These are phyloP conservation scores for Ophion slaviceki DNA, from an alignment of 2,888 invertebrate genomes.

Conservation along the genomic window DNA sequence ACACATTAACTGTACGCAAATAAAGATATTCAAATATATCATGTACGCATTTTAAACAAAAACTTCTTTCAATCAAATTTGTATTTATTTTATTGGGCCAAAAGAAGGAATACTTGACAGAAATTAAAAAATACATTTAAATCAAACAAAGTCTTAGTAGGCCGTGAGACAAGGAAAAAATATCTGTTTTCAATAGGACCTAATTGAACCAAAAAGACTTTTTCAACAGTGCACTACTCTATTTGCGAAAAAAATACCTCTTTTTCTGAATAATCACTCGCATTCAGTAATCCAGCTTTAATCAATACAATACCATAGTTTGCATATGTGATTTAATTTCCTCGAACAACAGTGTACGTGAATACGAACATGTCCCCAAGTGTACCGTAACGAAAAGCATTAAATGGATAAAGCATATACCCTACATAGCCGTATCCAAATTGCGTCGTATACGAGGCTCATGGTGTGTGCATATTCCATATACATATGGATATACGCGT, in stretches of 20 bases:
- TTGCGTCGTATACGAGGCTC: constrained; percentile 20
- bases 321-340: not conserved
- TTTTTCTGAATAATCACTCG: not conserved
- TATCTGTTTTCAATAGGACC: not conserved
- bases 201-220: not conserved
- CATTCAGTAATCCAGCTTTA: not conserved
- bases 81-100: too few relatives aligned
- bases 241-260: not conserved
- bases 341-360: constrained; percentile 11
- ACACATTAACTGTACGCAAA: too few relatives aligned
- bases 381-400: constrained; percentile 37
- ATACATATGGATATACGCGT: constrained; percentile 37
- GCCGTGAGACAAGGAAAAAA: not conserved
- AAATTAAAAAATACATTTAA: too few relatives aligned
- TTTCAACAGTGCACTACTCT: not conserved
- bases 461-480: constrained; percentile 5
- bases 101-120: too few relatives aligned
- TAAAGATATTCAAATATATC: too few relatives aligned
- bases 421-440: constrained; percentile 20
- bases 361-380: not conserved
- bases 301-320: not conserved
- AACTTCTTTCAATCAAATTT: too few relatives aligned
- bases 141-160: too few relatives aligned
- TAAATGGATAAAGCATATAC: constrained; percentile 32
- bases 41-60: too few relatives aligned